phyloP scores from a whole-genome alignment of 2,113 vertebrate species.

The Ageneiosus marmoratus region DNA sequence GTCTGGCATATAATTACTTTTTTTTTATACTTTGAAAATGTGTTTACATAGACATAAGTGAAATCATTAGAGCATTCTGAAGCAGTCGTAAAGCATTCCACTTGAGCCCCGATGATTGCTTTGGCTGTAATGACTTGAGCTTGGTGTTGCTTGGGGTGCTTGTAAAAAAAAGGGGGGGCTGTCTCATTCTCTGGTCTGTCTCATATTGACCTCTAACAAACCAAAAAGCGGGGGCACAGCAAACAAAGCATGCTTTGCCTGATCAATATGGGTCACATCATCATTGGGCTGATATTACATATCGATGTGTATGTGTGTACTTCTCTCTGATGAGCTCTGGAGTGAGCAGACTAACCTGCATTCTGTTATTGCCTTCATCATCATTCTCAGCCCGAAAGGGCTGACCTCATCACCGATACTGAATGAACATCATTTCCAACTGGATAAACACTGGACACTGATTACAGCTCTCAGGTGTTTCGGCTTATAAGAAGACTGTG shows the following conservation, averaged over 20 bases:
- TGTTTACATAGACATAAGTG: conserved; percentile 41
- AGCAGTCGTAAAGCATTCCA: conserved; percentile 25
- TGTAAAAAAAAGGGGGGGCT: background rate
- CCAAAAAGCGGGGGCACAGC: background rate
- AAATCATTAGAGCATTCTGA: conserved; percentile 14
- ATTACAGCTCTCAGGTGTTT: conserved; percentile 29
- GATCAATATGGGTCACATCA: conserved; percentile 47
- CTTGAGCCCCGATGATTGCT: background rate
- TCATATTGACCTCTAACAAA: conserved; percentile 17
- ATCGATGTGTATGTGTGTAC: conserved; percentile 41
- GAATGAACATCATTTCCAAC: conserved; percentile 37
- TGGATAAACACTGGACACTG: conserved; percentile 14
- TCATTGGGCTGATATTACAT: conserved; percentile 43
- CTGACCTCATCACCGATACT: conserved; percentile 27
- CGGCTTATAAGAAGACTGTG: background rate
- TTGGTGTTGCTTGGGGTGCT: background rate
- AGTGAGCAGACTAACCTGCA: conserved; percentile 6
- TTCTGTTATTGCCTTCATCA: conserved; percentile 41
- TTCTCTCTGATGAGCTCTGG: conserved; percentile 30
- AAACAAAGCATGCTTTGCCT: background rate
- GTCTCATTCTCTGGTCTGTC: background rate
- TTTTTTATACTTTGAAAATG: conserved; percentile 16
- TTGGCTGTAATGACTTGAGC: conserved; percentile 17
- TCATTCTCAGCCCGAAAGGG: conserved; percentile 29
- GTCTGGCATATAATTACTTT: conserved; percentile 27